phyloP scores from a whole-genome alignment of 2,113 vertebrate species.

The Ranitomeya variabilis region DNA sequence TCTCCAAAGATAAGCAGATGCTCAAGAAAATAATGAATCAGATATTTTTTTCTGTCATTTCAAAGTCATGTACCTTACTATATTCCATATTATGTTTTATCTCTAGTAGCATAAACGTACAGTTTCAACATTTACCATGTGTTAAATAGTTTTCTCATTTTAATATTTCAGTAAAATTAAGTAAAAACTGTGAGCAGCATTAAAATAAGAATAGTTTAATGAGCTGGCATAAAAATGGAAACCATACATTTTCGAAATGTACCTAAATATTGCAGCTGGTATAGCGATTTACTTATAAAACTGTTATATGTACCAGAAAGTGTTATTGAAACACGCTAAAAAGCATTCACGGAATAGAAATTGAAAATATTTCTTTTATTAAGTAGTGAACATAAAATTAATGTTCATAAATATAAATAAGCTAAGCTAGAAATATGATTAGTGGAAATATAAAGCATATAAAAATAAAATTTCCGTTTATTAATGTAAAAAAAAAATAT shows the following conservation, averaged over 20 bases:
- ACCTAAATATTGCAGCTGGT: constrained; percentile 25
- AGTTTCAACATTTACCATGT: neutral
- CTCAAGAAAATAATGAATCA: neutral
- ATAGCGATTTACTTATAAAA: constrained; percentile 3
- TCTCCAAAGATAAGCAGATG: neutral
- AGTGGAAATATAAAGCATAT: constrained; percentile 38
- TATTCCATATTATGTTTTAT: neutral
- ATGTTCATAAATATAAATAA: constrained; percentile 42
- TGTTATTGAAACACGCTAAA: constrained; percentile 11
- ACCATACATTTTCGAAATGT: constrained; percentile 21
- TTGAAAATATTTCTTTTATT: constrained; percentile 32
- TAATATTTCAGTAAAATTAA: neutral
- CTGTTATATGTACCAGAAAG: neutral
- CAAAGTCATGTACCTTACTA: neutral
- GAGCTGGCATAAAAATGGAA: constrained; percentile 31
- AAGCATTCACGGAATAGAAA: constrained; percentile 22
- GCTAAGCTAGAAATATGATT: constrained; percentile 32
- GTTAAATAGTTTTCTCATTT: neutral
- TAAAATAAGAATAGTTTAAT: constrained; percentile 66
- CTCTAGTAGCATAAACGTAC: neutral
- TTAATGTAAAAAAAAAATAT: constrained; percentile 31
- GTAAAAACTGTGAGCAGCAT: neutral
- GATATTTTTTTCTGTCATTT: no score
- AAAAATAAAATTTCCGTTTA: constrained; percentile 44
- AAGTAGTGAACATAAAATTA: constrained; percentile 28